A percentile compares a stretch with the other conserved stretches of the same genome.
Evolutionary conservation across 1,140 invertebrate genomes (phyloP).

Genomic region (Belonocnema kinseyi): DNA sequence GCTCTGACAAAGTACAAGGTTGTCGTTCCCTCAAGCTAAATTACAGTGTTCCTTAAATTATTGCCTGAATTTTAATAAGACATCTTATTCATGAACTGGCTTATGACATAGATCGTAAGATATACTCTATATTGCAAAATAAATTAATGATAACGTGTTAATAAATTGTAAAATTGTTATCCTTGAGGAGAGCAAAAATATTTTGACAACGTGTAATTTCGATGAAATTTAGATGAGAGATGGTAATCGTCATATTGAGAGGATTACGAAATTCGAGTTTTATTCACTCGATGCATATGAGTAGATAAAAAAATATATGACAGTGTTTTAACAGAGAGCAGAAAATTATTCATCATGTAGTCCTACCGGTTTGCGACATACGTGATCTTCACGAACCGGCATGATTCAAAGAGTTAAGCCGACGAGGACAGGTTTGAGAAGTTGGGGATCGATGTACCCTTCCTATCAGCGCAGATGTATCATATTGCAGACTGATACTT

Average conservation of each 20-base stretch:
- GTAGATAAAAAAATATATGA: not conserved
- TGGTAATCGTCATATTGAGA: too few species aligned
- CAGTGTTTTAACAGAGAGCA: not conserved
- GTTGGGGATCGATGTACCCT: conserved; percentile 28
- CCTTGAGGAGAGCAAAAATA: too few species aligned
- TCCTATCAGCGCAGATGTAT: conserved; percentile 25
- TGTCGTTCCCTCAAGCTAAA: not conserved
- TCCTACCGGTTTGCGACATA: conserved; percentile 26
- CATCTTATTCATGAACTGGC: too few species aligned
- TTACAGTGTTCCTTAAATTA: not conserved
- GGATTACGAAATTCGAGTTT: not conserved
- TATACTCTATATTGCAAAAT: too few species aligned
- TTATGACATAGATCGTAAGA: too few species aligned
- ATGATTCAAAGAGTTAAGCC: conserved; percentile 28
- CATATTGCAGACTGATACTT: conserved; percentile 14
- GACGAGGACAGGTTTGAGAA: conserved; percentile 22
- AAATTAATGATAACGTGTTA: too few species aligned
- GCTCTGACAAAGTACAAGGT: not conserved
- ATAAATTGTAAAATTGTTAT: too few species aligned
- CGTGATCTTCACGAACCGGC: conserved; percentile 12
- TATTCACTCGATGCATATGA: not conserved
- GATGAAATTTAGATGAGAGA: too few species aligned
- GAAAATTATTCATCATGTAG: conserved; percentile 25
- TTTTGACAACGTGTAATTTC: too few species aligned
- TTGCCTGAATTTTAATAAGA: not conserved